Base-by-base conservation (phyloP, 2,888 invertebrate genomes). In the Diarsia brunnea region DNA sequence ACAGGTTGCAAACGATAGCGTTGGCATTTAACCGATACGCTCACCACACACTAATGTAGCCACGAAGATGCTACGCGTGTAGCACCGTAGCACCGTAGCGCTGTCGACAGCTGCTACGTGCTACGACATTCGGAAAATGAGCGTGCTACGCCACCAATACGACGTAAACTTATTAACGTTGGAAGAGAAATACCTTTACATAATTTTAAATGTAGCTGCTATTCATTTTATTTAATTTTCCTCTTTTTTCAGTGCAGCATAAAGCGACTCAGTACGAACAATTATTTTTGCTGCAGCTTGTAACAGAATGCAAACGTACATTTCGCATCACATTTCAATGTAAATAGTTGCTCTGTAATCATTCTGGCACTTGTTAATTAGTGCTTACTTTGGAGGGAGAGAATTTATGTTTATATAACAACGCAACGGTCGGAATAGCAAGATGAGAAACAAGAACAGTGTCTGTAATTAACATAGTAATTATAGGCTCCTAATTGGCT, bases 381-480 rank as follows among this genome's bases (percentile, higher is more conserved):
- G 90, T 88, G 90, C 90, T 91, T 90, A 91, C 91, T 93, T 92
- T 90, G 90, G 86, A 89, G 88, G 81, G 87, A 89, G 91, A 89
- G 89, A 94, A 94, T 94, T 93, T 92, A 93, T 94, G 94, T 95
- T 95, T 94, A 93, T 92, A 94, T 93, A 94, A 93, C 94, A 93
- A 91, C 92, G 92, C 90, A 92, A 92, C 92, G 92, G 92, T 92
- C 87, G 91, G 92, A 93, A 93, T 92, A 90, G 93, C 92, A 91
- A 93, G 94, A 94, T 92, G 95, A 92, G 95, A 93, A 94, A 93
- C 95, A 94, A 92, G 95, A 94, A 92, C 94, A 91, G 89, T 92
- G 94, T 92, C 94, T 94, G 95, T 95, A 95, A 96, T 95, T 95
- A 96, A 95, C 95, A 95, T 95, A 92, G 95, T 95, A 95, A 96